A percentile compares a stretch with the other conserved stretches of the same genome.
These are phyloP conservation scores for Drosophila parvula DNA, from an alignment of 1,140 invertebrate species.

Conservation along the genomic window DNA sequence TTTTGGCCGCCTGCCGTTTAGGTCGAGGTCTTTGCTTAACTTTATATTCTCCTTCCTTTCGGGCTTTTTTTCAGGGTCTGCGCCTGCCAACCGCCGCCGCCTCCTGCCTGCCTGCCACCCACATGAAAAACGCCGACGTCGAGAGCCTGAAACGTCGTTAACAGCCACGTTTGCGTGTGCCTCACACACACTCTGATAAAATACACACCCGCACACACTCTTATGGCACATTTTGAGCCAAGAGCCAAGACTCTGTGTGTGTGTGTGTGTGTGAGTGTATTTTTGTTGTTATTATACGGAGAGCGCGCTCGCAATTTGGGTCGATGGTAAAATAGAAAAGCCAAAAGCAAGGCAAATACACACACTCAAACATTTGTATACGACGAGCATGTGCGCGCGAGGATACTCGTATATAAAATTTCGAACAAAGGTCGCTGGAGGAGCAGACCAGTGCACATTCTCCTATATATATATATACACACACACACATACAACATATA, in stretches of 20 bases:
- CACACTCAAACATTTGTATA: constrained; percentile 37
- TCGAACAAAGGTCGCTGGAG: constrained; percentile 74
- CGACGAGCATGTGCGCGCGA: constrained; percentile 12
- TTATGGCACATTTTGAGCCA: constrained; percentile 39
- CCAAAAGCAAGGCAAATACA: constrained; percentile 72
- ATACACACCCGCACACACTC: constrained; percentile 35
- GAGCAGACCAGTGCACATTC: constrained; percentile 72
- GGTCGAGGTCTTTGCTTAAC: constrained; percentile 73
- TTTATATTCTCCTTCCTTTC: constrained; percentile 51
- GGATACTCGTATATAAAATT: constrained; percentile 51
- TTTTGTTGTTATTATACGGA: constrained; percentile 66
- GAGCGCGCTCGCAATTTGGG: constrained; percentile 76
- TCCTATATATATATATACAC: constrained; percentile 40
- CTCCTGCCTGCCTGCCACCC: constrained; percentile 19
- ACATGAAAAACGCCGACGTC: constrained; percentile 59
- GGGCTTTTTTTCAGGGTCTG: constrained; percentile 56
- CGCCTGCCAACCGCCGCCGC: constrained; percentile 19
- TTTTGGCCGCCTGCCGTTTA: constrained; percentile 77
- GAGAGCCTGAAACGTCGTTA: constrained; percentile 73
- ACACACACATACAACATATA: constrained; percentile 32
- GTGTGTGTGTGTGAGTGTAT: constrained; percentile 39
- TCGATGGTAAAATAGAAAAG: constrained; percentile 82
- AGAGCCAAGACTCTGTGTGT: constrained; percentile 31
- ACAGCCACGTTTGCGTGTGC: constrained; percentile 78
- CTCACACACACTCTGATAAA: constrained; percentile 22